These are phyloP conservation scores for Fistularia commersonii DNA, from an alignment of 2,797 vertebrate genomes.

Conservation along the genomic window DNA sequence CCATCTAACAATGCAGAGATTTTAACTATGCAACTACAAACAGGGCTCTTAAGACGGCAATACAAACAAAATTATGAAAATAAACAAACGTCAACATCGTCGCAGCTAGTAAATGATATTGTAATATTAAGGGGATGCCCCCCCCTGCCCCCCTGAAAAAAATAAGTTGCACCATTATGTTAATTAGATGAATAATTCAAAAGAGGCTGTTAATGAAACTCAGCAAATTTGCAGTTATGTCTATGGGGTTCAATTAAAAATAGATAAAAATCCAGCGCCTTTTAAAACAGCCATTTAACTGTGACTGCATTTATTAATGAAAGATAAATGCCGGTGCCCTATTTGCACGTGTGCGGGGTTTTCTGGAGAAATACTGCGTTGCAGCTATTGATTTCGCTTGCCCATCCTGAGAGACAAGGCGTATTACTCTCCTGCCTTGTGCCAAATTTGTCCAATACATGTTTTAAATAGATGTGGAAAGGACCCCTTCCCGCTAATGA, in stretches of 20 bases:
- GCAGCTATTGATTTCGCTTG: constrained; percentile 67
- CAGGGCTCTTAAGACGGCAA: not conserved
- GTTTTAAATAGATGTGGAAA: constrained; percentile 64
- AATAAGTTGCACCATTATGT: constrained; percentile 36
- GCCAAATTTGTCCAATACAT: constrained; percentile 56
- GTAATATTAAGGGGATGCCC: not conserved
- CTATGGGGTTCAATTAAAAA: constrained; percentile 71
- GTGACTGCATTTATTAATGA: constrained; percentile 60
- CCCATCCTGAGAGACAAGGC: constrained; percentile 59
- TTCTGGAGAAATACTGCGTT: constrained; percentile 59
- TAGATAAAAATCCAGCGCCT: constrained; percentile 64
- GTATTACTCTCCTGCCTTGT: constrained; percentile 45
- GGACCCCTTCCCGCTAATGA: constrained; percentile 9
- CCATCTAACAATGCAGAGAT: not conserved
- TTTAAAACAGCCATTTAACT: constrained; percentile 63
- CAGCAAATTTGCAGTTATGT: constrained; percentile 53
- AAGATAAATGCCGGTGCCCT: constrained; percentile 64
- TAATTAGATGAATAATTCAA: constrained; percentile 56
- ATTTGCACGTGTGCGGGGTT: constrained; percentile 37
- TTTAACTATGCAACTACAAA: constrained; percentile 1
- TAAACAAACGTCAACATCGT: not conserved
- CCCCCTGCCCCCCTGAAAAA: not conserved
- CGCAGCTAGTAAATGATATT: too few relatives aligned
- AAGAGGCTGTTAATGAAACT: constrained; percentile 56
- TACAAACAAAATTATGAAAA: not conserved